Evolutionary conservation across 1,140 invertebrate genomes (phyloP).

Genomic region (Drosophila insularis): DNA sequence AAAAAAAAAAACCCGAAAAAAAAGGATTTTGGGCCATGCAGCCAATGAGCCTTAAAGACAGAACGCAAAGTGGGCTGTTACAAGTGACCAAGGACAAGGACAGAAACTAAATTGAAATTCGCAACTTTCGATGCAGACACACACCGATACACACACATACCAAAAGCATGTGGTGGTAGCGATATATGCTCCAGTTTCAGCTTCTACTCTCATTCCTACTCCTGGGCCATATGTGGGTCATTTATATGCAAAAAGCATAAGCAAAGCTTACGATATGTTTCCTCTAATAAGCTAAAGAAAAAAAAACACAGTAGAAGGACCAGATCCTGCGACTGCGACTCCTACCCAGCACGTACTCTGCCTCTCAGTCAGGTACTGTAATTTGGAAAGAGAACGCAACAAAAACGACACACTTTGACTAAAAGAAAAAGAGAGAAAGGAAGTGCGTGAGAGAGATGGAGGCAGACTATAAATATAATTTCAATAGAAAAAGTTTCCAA

Average conservation of each 20-base stretch:
- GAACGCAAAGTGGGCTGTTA: constrained; percentile 39
- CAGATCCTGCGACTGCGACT: not conserved
- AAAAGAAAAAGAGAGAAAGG: not conserved
- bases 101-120: constrained; percentile 43
- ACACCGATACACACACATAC: not conserved
- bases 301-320: constrained; percentile 13
- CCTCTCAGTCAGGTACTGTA: constrained; percentile 41
- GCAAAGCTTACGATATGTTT: constrained; percentile 62
- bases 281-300: constrained; percentile 61
- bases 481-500: constrained; percentile 56
- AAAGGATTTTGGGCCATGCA: constrained; percentile 29
- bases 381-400: constrained; percentile 27
- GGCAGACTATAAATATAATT: constrained; percentile 49
- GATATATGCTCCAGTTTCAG: constrained; percentile 3
- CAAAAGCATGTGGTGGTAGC: constrained; percentile 16
- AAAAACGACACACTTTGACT: constrained; percentile 7
- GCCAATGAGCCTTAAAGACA: constrained; percentile 53
- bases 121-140: constrained; percentile 6
- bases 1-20: constrained; percentile 14
- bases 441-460: not conserved
- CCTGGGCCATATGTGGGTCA: constrained; percentile 56
- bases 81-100: constrained; percentile 52
- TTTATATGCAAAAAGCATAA: constrained; percentile 77
- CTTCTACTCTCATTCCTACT: not conserved
- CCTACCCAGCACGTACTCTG: constrained; percentile 33